Percentiles rank a stretch among this genome's conserved stretches.
Conservation (phyloP, 2,797 vertebrate species). For the Takifugu ocellatus region DNA sequence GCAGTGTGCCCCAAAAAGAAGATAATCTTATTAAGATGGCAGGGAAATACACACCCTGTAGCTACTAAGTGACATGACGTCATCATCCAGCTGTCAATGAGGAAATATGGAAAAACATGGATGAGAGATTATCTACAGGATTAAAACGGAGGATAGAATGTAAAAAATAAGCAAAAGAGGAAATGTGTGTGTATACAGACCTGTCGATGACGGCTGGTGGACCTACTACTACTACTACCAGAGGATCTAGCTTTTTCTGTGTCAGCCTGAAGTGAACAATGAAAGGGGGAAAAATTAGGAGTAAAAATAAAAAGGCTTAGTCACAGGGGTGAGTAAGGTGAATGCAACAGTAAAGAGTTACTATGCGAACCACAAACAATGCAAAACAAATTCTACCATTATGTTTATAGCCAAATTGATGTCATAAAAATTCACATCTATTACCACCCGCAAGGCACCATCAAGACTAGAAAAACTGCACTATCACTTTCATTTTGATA, state of each 20-base stretch:
- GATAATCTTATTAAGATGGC: background rate
- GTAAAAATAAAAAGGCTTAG: conserved; percentile 24
- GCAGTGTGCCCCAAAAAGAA: conserved; percentile 3
- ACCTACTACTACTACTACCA: conserved; percentile 66
- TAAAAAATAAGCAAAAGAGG: conserved; percentile 44
- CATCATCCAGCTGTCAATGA: conserved; percentile 65
- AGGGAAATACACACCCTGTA: conserved; percentile 79
- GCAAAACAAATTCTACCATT: conserved; percentile 34
- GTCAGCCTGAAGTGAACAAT: conserved; percentile 87
- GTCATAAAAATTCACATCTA: conserved; percentile 27
- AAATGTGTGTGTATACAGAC: conserved; percentile 81
- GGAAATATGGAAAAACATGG: conserved; percentile 43
- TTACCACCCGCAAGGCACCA: conserved; percentile 9
- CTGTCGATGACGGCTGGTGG: conserved; percentile 81
- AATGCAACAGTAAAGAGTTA: conserved; percentile 23
- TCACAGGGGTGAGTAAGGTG: conserved; percentile 18
- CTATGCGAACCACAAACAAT: conserved; percentile 39
- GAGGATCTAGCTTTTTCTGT: conserved; percentile 87
- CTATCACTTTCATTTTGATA: too few relatives aligned
- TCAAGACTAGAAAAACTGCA: too few relatives aligned
- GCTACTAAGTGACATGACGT: conserved; percentile 73
- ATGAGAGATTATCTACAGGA: conserved; percentile 37
- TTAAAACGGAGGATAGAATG: conserved; percentile 43
- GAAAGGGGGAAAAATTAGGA: conserved; percentile 46
- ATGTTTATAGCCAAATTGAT: conserved; percentile 28